Base-by-base conservation (phyloP, 2,797 vertebrate species). In the Coendou prehensilis region DNA sequence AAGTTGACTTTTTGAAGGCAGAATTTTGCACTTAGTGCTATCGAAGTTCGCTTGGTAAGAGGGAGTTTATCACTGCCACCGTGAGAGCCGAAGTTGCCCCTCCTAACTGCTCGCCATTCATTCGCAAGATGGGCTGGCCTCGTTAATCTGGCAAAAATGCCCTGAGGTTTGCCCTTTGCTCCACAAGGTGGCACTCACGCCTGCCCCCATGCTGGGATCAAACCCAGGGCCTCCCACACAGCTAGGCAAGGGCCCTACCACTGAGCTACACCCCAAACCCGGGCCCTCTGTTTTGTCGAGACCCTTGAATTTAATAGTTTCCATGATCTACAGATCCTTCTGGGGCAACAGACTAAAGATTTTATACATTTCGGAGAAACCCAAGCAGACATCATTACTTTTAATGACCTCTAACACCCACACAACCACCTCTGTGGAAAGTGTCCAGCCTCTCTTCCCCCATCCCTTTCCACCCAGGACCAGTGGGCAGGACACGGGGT, bases 141-240 rank as follows among this genome's bases (percentile, higher is more conserved):
- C 28, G 14, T 30, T 54, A 63, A 61, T 5, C 33, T 23, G n/a
- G 50, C 47, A 80, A 67, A 75, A 64, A 14, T 6, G 17, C 56
- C 20, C 2, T 4, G 26, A 45, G 6, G 45, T 59, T 50, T 13
- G 11, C 15, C 78, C 22, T 84, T 56, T 33, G 30, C n/a, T 87
- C 94, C 86, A 81, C 86, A 92, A 89, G 92, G 76, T 81, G 89
- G 86, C 78, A 52, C 76, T 89, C 45, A 15, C 6, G 13, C 45
- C 45, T 30, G 45, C 45, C 20, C n/a, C 26, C 45, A 8, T 2
- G 13, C 73, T 47, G 73, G 13, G 45, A n/a, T 79, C 76, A 52
- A 33, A 54, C 47, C 28, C 47, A 54, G 15, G 76, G 15, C 75
- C 28, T 78, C 75, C 75, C 47, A 78, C 75, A 18, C 8, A 20